Evolutionary conservation across 2,888 invertebrate genomes (phyloP).

Genomic region (Tricholauxania praeusta): DNA sequence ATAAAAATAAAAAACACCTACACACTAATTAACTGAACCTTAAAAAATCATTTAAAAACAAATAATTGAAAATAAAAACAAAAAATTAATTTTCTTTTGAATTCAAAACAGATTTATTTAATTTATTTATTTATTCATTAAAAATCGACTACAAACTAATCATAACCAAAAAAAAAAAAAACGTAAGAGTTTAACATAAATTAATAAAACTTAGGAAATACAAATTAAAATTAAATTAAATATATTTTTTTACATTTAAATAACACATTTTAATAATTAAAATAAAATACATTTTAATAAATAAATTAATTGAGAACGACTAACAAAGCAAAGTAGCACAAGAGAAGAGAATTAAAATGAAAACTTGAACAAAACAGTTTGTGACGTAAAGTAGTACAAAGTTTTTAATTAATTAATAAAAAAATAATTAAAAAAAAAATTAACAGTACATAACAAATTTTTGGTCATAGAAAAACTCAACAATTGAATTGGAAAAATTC

Average conservation of each 20-base stretch:
- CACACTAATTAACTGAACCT: too few species aligned
- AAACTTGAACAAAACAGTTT: constrained; percentile 24
- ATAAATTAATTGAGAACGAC: constrained; percentile 23
- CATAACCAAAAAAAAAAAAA: constrained; percentile 58
- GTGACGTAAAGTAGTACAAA: neutral
- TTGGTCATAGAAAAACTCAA: constrained; percentile 30
- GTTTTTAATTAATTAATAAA: constrained; percentile 31
- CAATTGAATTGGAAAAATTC: constrained; percentile 25
- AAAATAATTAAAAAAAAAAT: constrained; percentile 41
- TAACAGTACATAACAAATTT: constrained; percentile 34
- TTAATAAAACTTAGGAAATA: constrained; percentile 53
- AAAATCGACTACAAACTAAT: constrained; percentile 59
- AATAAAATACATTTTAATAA: constrained; percentile 15
- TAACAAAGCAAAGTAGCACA: constrained; percentile 17
- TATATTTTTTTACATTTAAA: constrained; percentile 35
- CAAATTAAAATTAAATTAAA: constrained; percentile 23
- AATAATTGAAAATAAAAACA: constrained; percentile 37
- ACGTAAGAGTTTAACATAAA: constrained; percentile 54
- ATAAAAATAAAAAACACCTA: too few species aligned
- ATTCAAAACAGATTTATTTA: constrained; percentile 48
- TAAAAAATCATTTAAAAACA: constrained; percentile 34
- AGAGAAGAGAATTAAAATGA: neutral
- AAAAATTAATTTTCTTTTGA: constrained; percentile 42
- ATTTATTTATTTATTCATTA: constrained; percentile 53
- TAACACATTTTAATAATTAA: constrained; percentile 21